Percentiles rank a stretch among this genome's conserved stretches.
Conservation (phyloP, 2,113 vertebrate genomes). For the Vanacampus margaritifer region DNA sequence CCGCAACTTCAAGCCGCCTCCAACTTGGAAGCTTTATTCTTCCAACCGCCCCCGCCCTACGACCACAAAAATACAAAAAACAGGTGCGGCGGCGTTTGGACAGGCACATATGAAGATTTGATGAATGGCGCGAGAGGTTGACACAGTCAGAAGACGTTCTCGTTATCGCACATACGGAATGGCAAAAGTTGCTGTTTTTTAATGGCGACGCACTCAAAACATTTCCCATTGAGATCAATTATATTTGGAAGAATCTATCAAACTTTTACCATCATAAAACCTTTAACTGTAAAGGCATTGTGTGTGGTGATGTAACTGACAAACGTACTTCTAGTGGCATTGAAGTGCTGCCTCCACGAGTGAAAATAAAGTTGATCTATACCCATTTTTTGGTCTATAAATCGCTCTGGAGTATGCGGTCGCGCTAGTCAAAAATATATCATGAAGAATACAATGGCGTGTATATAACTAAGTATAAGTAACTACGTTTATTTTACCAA, state of each 20-base stretch:
- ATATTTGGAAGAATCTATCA: neutral
- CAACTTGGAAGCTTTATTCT: conserved; percentile 1
- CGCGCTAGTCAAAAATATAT: too few species aligned
- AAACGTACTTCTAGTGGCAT: neutral
- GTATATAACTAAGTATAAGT: too few species aligned
- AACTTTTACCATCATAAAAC: neutral
- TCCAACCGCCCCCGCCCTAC: neutral
- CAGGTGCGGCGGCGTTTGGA: neutral
- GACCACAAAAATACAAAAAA: neutral
- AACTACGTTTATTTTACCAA: too few species aligned
- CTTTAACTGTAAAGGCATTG: neutral
- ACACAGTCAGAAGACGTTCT: neutral
- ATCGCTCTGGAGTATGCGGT: too few species aligned
- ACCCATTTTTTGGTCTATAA: too few species aligned
- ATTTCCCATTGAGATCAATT: neutral
- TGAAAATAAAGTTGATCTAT: too few species aligned
- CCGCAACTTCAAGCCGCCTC: neutral
- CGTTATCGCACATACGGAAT: neutral
- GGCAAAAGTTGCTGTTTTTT: neutral
- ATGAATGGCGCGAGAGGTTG: neutral
- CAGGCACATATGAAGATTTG: conserved; percentile 9
- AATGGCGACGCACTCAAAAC: neutral
- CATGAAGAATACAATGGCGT: too few species aligned
- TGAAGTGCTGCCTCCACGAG: neutral
- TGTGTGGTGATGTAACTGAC: neutral